Base-by-base conservation (phyloP, 2,113 vertebrate genomes). In the Ophiodon elongatus region DNA sequence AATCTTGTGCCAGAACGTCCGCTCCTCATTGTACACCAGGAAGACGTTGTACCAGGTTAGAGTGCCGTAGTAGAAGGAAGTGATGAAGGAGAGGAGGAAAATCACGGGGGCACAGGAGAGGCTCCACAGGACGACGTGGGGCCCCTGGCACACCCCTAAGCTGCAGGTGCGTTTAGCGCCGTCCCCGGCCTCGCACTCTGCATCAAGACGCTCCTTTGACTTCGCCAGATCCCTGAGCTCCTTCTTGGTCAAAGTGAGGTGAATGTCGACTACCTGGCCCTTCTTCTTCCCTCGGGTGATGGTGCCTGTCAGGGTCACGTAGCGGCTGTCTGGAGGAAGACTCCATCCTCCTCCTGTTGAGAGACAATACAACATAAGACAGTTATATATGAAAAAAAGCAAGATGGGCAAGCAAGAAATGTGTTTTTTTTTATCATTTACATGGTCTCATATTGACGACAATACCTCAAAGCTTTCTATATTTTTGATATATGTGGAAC, bases 11-110 rank as follows among this genome's bases (percentile, higher is more conserved):
- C 98, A 99, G 94, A 99, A 99, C 85, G 98, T 99, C 95, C 98
- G 97, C 85, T 99, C 98, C 93, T 99, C 98, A 0, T 99, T 99
- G 94, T 99, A 99, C 67, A 99, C 98, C 81, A 99, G 95, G 92
- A 99, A 99, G 76, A 99, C 97, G 52, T 98, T 99, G 92, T 99
- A 99, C 98, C 98, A 99, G 81, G 98, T 98, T 89, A 99, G 97
- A 4, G 98, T 99, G 85, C 98, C 98, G 1, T 99, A 99, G 93
- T 99, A 99, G 93, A 99, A 99, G 15, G 98, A 99, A 75, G 98
- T 97, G 73, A 99, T 95, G 0, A 99, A 99, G 31, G 98, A 97
- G 71, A 98, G 95, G 60, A 99, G 79, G 80, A 99, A 99, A 83
- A 99, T 94, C 63, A 99, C 56, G 0, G 98, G 98, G 41, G 96